Percentiles rank a stretch among this genome's conserved stretches.
These are phyloP conservation scores for Steinernema khuongi DNA, from an alignment of 1,140 invertebrate genomes.

Conservation along the genomic window DNA sequence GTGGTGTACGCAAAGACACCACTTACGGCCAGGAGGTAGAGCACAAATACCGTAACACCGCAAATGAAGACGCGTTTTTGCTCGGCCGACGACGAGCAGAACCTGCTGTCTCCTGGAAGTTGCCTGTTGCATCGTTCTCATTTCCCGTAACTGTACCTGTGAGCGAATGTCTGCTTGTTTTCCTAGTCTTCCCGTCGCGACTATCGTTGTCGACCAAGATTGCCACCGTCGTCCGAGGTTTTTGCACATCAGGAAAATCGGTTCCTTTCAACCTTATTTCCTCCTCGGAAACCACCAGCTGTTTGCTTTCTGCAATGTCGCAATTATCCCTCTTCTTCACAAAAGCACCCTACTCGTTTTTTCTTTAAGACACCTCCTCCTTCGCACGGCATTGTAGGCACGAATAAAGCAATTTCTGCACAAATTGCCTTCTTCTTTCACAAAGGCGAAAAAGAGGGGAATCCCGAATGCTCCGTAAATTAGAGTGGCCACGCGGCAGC, in stretches of 20 bases:
- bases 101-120: neutral
- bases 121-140: conserved; percentile 11
- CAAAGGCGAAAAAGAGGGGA: conserved; percentile 56
- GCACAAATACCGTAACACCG: conserved; percentile 48
- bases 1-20: conserved; percentile 2
- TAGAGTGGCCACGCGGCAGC: conserved; percentile 49
- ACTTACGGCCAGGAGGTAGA: conserved; percentile 41
- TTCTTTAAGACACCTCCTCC: conserved; percentile 5
- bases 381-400: conserved; percentile 35
- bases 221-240: neutral
- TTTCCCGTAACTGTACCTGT: neutral
- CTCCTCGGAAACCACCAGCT: neutral
- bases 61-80: conserved; percentile 50
- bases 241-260: neutral
- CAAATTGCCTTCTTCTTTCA: conserved; percentile 54
- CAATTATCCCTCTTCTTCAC: neutral
- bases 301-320: neutral
- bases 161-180: neutral
- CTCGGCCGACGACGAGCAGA: conserved; percentile 24
- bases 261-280: neutral
- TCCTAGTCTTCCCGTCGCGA: neutral
- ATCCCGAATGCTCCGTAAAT: conserved; percentile 53
- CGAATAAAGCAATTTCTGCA: conserved; percentile 45
- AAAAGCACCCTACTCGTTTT: conserved; percentile 1
- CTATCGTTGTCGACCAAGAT: neutral